Base-by-base conservation (phyloP, 2,797 vertebrate species). In the Danio albolineatus region DNA sequence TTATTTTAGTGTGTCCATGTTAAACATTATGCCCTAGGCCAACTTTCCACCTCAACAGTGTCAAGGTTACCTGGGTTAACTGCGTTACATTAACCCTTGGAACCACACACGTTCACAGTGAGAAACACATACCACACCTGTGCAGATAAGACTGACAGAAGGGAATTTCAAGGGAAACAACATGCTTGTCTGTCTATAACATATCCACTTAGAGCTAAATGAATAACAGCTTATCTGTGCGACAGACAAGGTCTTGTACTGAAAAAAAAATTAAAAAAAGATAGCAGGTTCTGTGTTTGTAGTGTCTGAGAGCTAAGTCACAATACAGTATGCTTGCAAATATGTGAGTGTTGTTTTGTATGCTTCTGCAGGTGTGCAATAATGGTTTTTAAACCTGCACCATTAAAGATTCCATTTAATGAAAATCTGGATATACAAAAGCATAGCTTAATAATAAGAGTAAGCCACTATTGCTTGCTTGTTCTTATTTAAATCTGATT, bases 191-290 rank as follows among this genome's bases (percentile, higher is more conserved):
- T 48, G 75, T 88, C 78, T 86, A 64, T 89, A 84, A 88, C 84
- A 54, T 36, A 78, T 84, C 67, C 71, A 75, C 78, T 85, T 78
- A 71, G 83, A 19, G 80, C 28, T 62, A 76, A 87, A 89, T 86
- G 43, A 88, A 90, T 87, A 78, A 85, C 80, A 54, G 51, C 69
- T 84, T 89, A 89, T 92, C 88, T 88, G 71, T 66, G 57, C 73
- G 73, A 82, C 79, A 88, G 86, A 90, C 89, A 83, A 88, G 85
- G 86, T 82, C 75, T 16, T 39, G 46, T 75, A 82, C 83, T 65
- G 38, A 28, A 28, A 84, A 72, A 80, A 66, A 87, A 62, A 76
- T 65, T 38, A 28, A 28, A 84, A 72, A 80, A 66, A 87, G 62
- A 76, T 65, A 56, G 51, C 62, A 28, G 80, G 6, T 21, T 36